These are phyloP conservation scores for Mimachlamys varia DNA, from an alignment of 2,888 invertebrate genomes.

Conservation along the genomic window DNA sequence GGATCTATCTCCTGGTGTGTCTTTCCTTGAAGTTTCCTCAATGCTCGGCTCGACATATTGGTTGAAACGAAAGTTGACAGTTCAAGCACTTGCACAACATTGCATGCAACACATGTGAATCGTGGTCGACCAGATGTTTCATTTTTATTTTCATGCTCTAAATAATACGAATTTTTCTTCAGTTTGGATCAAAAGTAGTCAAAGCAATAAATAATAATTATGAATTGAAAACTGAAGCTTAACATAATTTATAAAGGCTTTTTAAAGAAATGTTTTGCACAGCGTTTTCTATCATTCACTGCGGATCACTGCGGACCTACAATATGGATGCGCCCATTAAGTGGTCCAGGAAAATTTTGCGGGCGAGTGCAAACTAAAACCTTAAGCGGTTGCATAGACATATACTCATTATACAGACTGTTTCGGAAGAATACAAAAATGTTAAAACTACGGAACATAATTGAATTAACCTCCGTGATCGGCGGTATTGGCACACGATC, in stretches of 20 bases:
- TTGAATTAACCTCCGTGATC: not conserved
- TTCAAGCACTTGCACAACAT: conserved; percentile 37
- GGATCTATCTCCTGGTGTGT: conserved; percentile 55
- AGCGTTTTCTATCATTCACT: not conserved
- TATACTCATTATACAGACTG: no score
- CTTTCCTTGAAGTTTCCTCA: conserved; percentile 68
- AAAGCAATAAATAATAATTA: no score
- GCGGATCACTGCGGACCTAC: conserved; percentile 38
- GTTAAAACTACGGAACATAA: not conserved
- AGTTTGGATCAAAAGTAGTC: not conserved
- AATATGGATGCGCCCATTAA: conserved; percentile 49
- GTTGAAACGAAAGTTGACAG: not conserved
- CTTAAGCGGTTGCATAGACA: not conserved
- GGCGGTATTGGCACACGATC: not conserved
- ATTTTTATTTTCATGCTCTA: not conserved
- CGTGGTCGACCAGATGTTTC: not conserved
- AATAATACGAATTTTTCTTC: not conserved
- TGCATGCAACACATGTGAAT: conserved; percentile 32
- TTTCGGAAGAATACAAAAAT: not conserved
- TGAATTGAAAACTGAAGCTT: not conserved
- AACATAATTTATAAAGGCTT: not conserved
- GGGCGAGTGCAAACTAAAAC: not conserved
- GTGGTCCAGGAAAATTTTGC: no score
- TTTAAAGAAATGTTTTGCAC: no score
- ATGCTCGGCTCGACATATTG: conserved; percentile 73